Evolutionary conservation across 2,888 invertebrate species (phyloP).

Genomic region (Sesamia inferens): DNA sequence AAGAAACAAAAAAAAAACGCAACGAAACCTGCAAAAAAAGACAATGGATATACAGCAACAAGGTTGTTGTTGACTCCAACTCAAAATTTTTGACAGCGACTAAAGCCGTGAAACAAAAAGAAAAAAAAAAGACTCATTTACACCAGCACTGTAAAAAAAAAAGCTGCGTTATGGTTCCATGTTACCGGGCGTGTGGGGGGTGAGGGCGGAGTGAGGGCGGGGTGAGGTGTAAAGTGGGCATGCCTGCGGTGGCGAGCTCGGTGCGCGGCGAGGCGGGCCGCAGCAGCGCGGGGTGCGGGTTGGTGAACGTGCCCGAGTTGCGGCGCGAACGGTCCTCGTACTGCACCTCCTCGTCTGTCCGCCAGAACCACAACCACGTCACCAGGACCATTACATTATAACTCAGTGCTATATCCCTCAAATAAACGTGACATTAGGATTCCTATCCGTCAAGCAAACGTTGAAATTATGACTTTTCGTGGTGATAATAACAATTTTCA

Average conservation of each 20-base stretch:
- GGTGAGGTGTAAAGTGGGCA: conserved; percentile 27
- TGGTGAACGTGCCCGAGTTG: conserved; percentile 86
- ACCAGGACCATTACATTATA: conserved; percentile 11
- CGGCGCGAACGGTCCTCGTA: conserved; percentile 81
- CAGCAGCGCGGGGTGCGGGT: conserved; percentile 84
- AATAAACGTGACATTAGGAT: not conserved
- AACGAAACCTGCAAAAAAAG: conserved; percentile 24
- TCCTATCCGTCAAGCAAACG: not conserved
- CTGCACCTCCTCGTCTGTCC: conserved; percentile 74
- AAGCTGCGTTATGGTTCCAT: conserved; percentile 30
- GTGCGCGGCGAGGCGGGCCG: conserved; percentile 81
- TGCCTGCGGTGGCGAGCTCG: conserved; percentile 88
- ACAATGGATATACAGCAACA: conserved; percentile 10
- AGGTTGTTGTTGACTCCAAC: conserved; percentile 24
- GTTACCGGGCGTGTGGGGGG: conserved; percentile 46
- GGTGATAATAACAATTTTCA: not conserved
- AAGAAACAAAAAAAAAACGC: conserved; percentile 32
- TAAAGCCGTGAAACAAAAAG: conserved; percentile 32
- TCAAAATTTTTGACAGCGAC: conserved; percentile 34
- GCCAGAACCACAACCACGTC: conserved; percentile 14
- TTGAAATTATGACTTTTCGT: not conserved
- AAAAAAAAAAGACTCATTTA: not conserved
- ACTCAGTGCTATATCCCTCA: not conserved
- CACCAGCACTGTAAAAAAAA: conserved; percentile 41
- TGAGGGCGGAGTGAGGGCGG: not conserved